Conservation (phyloP, 2,113 vertebrate genomes). For the Pelecanoides urinatrix region DNA sequence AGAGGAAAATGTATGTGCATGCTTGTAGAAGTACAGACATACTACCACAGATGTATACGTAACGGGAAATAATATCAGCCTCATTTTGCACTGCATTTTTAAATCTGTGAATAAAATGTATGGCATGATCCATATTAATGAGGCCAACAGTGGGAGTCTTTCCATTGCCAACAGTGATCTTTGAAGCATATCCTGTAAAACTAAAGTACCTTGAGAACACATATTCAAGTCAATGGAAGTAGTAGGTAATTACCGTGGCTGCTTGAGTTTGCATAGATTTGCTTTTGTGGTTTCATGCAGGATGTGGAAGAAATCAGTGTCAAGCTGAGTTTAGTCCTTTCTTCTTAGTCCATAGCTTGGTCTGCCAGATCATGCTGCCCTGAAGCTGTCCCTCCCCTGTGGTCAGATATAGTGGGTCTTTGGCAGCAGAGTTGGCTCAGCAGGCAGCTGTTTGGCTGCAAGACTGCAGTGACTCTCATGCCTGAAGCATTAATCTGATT, state of each 20-base stretch:
- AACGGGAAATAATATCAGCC: not conserved
- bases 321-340: slow-evolving; percentile 32
- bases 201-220: not conserved
- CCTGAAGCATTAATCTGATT: not conserved
- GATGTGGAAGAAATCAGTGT: slow-evolving; percentile 40
- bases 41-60: fast-evolving
- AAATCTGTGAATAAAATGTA: not conserved
- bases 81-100: not conserved
- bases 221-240: not conserved
- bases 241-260: slow-evolving; percentile 1
- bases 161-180: not conserved
- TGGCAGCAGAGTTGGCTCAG: not conserved
- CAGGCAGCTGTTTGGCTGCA: not conserved
- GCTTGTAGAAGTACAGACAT: not conserved
- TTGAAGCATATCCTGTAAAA: not conserved
- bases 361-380: slow-evolving; percentile 33
- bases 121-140: not conserved
- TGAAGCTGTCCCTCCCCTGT: slow-evolving; percentile 15
- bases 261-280: not conserved
- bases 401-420: not conserved
- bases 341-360: not conserved
- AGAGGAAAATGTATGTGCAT: not conserved
- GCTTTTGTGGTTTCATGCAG: slow-evolving; percentile 44
- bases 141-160: not conserved
- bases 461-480: not conserved